Conservation (phyloP, 2,888 invertebrate genomes). For the Agriopis leucophaearia region DNA sequence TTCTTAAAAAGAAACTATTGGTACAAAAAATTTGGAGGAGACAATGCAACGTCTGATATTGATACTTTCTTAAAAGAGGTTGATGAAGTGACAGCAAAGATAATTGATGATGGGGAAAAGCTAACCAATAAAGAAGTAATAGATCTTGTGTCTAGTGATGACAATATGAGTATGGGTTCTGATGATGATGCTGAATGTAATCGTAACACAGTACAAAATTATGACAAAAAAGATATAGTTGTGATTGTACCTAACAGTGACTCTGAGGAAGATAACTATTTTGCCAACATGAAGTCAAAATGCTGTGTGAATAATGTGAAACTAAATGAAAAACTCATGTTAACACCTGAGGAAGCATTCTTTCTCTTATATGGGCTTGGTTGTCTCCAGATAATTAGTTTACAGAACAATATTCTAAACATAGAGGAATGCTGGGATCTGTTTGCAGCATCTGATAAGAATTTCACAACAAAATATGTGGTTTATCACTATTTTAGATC, state of each 20-base stretch:
- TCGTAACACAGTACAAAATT: slow-evolving; percentile 51
- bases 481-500: slow-evolving; percentile 94
- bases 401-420: slow-evolving; percentile 79
- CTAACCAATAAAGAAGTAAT: slow-evolving; percentile 70
- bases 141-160: slow-evolving; percentile 81
- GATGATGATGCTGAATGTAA: slow-evolving; percentile 52
- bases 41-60: slow-evolving; percentile 51
- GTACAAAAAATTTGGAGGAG: slow-evolving; percentile 74
- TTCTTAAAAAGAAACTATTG: slow-evolving; percentile 86
- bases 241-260: slow-evolving; percentile 89
- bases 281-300: slow-evolving; percentile 86
- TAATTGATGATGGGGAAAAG: slow-evolving; percentile 62
- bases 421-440: slow-evolving; percentile 85
- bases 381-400: slow-evolving; percentile 88
- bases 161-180: slow-evolving; percentile 51
- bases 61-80: slow-evolving; percentile 68
- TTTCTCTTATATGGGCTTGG: slow-evolving; percentile 89
- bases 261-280: slow-evolving; percentile 88
- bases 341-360: slow-evolving; percentile 92
- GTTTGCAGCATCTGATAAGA: slow-evolving; percentile 85
- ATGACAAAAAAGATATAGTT: slow-evolving; percentile 74
- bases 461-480: slow-evolving; percentile 90
- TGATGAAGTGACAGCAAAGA: slow-evolving; percentile 64
- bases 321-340: slow-evolving; percentile 87
- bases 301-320: slow-evolving; percentile 87